Conservation (phyloP, 2,888 invertebrate genomes). For the Drosophila affinis region DNA sequence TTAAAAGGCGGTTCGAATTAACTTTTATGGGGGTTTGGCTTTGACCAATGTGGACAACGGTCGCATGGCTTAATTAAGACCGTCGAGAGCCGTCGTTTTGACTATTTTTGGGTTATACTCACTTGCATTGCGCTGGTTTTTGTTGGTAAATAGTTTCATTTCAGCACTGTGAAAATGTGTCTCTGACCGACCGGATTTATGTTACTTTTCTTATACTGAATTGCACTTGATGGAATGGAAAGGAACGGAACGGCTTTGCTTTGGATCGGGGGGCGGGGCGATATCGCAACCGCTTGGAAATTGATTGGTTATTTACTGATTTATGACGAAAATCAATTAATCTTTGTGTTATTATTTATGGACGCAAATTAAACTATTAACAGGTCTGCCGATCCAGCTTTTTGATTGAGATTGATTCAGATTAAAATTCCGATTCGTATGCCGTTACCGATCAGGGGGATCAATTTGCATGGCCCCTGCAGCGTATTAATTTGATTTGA, state of each 20-base stretch:
- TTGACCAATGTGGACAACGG: constrained; percentile 44
- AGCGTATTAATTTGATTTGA: constrained; percentile 32
- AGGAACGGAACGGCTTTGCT: background rate
- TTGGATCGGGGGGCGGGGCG: background rate
- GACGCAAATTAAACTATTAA: constrained; percentile 47
- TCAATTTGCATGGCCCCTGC: constrained; percentile 43
- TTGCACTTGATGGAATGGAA: constrained; percentile 14
- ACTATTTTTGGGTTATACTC: constrained; percentile 52
- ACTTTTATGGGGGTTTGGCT: constrained; percentile 56
- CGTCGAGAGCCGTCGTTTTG: constrained; percentile 11
- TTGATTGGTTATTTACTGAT: constrained; percentile 51
- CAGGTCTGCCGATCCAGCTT: constrained; percentile 27
- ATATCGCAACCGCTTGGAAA: constrained; percentile 25
- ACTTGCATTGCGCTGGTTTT: constrained; percentile 76
- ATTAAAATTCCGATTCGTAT: constrained; percentile 30
- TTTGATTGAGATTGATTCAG: constrained; percentile 18
- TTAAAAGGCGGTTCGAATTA: constrained; percentile 45
- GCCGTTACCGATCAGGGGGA: constrained; percentile 3
- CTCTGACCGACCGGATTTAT: constrained; percentile 11
- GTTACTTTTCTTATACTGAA: constrained; percentile 3
- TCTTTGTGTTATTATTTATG: constrained; percentile 40
- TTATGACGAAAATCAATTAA: constrained; percentile 61
- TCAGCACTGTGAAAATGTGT: constrained; percentile 30
- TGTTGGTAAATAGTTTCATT: constrained; percentile 73
- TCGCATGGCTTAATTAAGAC: constrained; percentile 60